These are phyloP conservation scores for Hipposideros larvatus DNA, from an alignment of 2,797 vertebrate genomes.

Conservation along the genomic window DNA sequence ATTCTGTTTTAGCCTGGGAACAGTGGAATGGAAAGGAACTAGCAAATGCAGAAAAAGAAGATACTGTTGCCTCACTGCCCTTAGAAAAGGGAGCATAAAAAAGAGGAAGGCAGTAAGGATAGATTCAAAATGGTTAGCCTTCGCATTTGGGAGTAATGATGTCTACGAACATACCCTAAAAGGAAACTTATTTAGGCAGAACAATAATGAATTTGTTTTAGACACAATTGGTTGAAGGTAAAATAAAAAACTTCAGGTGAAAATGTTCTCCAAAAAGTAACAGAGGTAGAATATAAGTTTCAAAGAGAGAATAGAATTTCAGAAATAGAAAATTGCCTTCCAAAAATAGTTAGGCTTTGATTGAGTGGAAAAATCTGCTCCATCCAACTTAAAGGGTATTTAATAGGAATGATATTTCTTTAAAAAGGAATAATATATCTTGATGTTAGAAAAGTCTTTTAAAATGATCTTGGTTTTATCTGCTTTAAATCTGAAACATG, in stretches of 20 bases:
- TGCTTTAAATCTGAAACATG: not conserved
- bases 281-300: not conserved
- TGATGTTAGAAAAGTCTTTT: not conserved
- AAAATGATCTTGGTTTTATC: not conserved
- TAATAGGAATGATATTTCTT: not conserved
- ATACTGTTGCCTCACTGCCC: not conserved
- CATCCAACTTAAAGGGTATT: not conserved
- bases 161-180: not conserved
- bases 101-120: not conserved
- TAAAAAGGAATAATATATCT: not conserved
- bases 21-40: not conserved
- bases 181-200: not conserved
- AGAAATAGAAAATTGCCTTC: constrained; percentile 57
- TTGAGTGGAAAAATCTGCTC: constrained; percentile 28
- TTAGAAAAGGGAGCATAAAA: not conserved
- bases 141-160: not conserved
- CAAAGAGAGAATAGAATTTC: constrained; percentile 26
- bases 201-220: constrained; percentile 18
- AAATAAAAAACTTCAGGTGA: constrained; percentile 28
- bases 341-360: constrained; percentile 50
- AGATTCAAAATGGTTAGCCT: not conserved
- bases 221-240: not conserved
- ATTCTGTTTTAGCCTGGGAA: not conserved
- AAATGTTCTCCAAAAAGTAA: constrained; percentile 32
- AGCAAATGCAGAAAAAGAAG: not conserved